Conservation (phyloP, 1,140 invertebrate species). For the Homalodisca vitripennis region DNA sequence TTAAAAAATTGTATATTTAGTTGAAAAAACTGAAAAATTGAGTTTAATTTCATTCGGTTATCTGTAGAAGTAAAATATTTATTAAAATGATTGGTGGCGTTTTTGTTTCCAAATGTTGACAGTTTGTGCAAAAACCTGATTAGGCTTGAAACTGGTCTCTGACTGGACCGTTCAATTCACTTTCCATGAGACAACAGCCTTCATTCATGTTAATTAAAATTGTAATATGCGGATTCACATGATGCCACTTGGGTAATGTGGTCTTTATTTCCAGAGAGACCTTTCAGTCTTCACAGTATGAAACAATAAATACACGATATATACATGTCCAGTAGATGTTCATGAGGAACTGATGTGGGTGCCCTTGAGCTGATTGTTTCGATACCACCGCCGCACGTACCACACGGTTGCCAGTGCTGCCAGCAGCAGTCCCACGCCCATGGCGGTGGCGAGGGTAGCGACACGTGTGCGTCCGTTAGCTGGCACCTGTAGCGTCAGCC, state of each 20-base stretch:
- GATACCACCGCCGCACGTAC: slow-evolving; percentile 56
- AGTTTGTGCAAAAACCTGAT: too few species aligned
- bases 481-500: slow-evolving; percentile 57
- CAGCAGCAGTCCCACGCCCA: slow-evolving; percentile 56
- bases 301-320: neutral
- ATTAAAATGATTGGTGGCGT: too few species aligned
- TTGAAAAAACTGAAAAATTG: too few species aligned
- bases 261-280: neutral
- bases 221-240: neutral
- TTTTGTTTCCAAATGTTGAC: too few species aligned
- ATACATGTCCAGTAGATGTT: neutral
- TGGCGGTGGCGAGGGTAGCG: slow-evolving; percentile 60
- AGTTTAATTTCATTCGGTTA: too few species aligned
- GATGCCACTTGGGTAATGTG: neutral
- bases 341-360: neutral
- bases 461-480: slow-evolving; percentile 57
- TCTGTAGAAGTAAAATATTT: too few species aligned
- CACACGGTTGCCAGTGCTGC: slow-evolving; percentile 57
- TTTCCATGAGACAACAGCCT: too few species aligned
- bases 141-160: too few species aligned
- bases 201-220: neutral
- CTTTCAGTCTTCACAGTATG: neutral
- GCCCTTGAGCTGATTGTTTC: neutral
- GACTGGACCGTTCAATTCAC: too few species aligned
- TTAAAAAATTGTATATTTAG: too few species aligned